Conservation (phyloP, 2,888 invertebrate species). For the Metacarcinus magister region DNA sequence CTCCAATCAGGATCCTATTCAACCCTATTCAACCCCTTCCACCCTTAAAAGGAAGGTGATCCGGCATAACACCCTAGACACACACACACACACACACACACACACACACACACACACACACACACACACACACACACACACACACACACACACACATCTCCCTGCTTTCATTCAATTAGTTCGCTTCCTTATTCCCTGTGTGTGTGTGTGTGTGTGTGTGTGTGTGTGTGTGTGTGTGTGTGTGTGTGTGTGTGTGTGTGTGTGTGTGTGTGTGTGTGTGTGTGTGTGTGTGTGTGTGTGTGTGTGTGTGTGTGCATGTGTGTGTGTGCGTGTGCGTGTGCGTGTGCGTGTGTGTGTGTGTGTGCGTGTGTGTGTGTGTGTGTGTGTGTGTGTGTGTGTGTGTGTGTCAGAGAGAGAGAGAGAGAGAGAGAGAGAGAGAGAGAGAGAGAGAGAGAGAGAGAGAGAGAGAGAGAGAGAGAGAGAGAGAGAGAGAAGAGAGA, state of each 20-base stretch:
- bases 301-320: too few relatives aligned
- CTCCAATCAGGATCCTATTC: background rate
- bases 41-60: background rate
- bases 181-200: background rate
- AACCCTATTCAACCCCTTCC: background rate
- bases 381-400: too few relatives aligned
- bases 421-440: background rate
- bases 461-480: background rate
- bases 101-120: constrained; percentile 22
- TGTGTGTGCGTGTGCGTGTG: too few relatives aligned
- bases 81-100: constrained; percentile 26
- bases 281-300: too few relatives aligned
- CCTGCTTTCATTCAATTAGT: background rate
- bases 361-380: too few relatives aligned
- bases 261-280: too few relatives aligned
- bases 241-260: too few relatives aligned
- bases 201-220: too few relatives aligned
- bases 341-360: too few relatives aligned
- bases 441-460: background rate
- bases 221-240: too few relatives aligned
- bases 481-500: background rate
- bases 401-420: background rate
- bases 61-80: background rate
- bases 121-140: background rate
- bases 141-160: constrained; percentile 40